Evolutionary conservation across 2,888 invertebrate genomes (phyloP).

Genomic region (Chrysotoxum bicinctum): DNA sequence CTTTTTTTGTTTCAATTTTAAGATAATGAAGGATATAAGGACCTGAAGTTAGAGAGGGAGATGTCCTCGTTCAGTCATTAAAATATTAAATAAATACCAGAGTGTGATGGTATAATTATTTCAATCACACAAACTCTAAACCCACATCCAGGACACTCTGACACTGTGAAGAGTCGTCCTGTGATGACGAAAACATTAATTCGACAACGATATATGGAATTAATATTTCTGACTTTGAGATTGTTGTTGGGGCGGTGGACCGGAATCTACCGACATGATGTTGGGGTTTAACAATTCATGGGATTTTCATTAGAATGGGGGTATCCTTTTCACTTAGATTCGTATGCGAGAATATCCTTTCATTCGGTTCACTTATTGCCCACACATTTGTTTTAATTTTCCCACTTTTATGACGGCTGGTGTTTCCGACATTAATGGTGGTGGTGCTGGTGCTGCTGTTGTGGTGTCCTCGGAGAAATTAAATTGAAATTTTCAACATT

Average conservation of each 20-base stretch:
- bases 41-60: neutral
- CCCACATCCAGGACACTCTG: neutral
- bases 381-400: constrained; percentile 63
- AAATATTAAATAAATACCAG: constrained; percentile 31
- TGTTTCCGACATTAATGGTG: constrained; percentile 45
- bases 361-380: constrained; percentile 34
- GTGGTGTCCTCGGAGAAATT: constrained; percentile 57
- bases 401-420: constrained; percentile 61
- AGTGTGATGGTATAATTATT: constrained; percentile 55
- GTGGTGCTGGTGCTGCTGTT: neutral
- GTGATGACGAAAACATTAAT: constrained; percentile 27
- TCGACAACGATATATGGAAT: constrained; percentile 55
- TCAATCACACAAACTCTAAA: constrained; percentile 33
- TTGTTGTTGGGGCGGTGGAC: neutral
- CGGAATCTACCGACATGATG: neutral
- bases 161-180: neutral
- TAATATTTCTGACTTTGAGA: constrained; percentile 44
- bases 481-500: constrained; percentile 53
- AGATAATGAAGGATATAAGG: constrained; percentile 41
- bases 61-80: constrained; percentile 47
- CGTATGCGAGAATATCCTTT: constrained; percentile 14
- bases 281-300: constrained; percentile 59
- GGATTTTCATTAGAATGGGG: constrained; percentile 39
- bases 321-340: constrained; percentile 8
- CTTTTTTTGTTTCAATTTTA: constrained; percentile 31